A percentile compares a stretch with the other conserved stretches of the same genome.
phyloP scores from a whole-genome alignment of 1,140 invertebrate genomes.

The Drosophila ohnishii region DNA sequence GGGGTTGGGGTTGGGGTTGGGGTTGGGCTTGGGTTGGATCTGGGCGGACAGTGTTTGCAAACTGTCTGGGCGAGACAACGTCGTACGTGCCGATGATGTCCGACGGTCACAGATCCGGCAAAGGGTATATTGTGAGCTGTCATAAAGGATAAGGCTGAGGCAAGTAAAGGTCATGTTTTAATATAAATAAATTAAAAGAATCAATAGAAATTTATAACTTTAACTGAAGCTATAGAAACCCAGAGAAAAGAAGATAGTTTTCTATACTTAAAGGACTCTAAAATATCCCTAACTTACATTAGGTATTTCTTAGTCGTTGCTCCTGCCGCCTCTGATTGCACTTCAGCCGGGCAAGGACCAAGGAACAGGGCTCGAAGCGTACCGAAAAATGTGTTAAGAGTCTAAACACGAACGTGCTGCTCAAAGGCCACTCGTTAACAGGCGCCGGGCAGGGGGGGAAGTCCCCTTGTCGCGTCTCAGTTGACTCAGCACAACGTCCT shows the following conservation, averaged over 20 bases:
- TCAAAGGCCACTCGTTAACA: slow-evolving; percentile 78
- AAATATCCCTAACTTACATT: too few species aligned
- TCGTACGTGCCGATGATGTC: slow-evolving; percentile 61
- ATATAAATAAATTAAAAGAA: too few species aligned
- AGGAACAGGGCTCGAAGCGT: slow-evolving; percentile 42
- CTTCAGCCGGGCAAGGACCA: slow-evolving; percentile 44
- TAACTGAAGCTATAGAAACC: neutral
- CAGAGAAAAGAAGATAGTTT: neutral
- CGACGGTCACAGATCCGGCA: slow-evolving; percentile 31
- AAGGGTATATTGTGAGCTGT: slow-evolving; percentile 3
- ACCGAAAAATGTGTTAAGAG: slow-evolving; percentile 76
- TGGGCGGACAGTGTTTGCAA: slow-evolving; percentile 60
- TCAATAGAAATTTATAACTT: too few species aligned
- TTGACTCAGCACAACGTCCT: slow-evolving; percentile 40
- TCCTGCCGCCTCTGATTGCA: slow-evolving; percentile 55
- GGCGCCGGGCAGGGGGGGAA: slow-evolving; percentile 6
- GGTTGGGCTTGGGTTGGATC: neutral
- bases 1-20: neutral
- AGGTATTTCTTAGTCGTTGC: neutral
- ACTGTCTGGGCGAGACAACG: slow-evolving; percentile 77
- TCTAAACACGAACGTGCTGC: slow-evolving; percentile 78
- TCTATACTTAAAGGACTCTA: too few species aligned
- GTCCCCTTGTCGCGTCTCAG: neutral
- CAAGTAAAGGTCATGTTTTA: too few species aligned
- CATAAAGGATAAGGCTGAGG: too few species aligned